These are phyloP conservation scores for Melanotus villosus DNA, from an alignment of 2,888 invertebrate genomes.

Conservation along the genomic window DNA sequence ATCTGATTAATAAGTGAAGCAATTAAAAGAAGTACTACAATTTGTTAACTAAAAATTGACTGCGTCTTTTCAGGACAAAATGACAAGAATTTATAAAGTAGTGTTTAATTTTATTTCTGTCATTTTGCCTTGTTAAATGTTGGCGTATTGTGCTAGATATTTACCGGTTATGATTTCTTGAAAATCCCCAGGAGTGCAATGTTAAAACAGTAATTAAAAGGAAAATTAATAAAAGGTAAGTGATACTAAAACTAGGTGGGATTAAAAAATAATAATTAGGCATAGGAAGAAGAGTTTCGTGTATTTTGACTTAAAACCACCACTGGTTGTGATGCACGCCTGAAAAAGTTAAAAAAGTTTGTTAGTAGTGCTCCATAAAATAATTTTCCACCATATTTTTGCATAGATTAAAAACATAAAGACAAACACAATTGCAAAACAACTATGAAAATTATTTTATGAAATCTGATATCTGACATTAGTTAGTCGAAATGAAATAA, in stretches of 20 bases:
- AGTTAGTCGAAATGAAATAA: conserved; percentile 28
- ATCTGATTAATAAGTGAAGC: too few species aligned
- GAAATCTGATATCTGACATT: neutral
- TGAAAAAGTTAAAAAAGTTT: conserved; percentile 59
- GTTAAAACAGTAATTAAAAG: conserved; percentile 42
- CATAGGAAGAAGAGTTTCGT: conserved; percentile 59
- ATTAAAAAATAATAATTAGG: conserved; percentile 53
- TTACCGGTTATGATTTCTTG: conserved; percentile 39
- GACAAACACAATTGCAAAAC: conserved; percentile 11
- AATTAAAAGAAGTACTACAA: too few species aligned
- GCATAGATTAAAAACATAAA: neutral
- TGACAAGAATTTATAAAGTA: too few species aligned
- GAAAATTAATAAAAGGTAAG: conserved; percentile 39
- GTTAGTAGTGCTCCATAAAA: conserved; percentile 47
- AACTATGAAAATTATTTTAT: conserved; percentile 45
- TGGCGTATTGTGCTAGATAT: conserved; percentile 28
- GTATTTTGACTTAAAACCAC: conserved; percentile 49
- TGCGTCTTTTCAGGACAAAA: too few species aligned
- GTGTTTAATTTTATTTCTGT: conserved; percentile 2
- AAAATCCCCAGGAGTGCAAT: conserved; percentile 42
- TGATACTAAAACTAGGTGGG: conserved; percentile 48
- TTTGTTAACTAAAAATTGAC: too few species aligned
- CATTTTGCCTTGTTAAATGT: neutral
- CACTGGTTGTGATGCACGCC: conserved; percentile 58
- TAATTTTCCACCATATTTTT: conserved; percentile 39